Percentiles rank a stretch among this genome's conserved stretches.
These are phyloP conservation scores for Creontiades dilutus DNA, from an alignment of 2,888 invertebrate genomes.

Conservation along the genomic window DNA sequence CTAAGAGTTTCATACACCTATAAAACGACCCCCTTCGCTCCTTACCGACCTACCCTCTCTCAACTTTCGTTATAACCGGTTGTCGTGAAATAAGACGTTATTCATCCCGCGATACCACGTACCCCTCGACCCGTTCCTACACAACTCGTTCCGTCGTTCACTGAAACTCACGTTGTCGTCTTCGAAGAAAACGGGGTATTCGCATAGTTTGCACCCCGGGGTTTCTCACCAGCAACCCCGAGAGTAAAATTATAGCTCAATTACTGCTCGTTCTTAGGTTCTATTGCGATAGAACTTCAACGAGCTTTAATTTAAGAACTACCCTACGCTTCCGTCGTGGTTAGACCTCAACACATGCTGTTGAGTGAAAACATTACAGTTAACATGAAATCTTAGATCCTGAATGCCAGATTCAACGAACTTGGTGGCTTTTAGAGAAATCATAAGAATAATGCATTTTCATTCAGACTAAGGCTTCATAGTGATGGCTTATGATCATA, in stretches of 20 bases:
- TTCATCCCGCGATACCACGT: constrained; percentile 34
- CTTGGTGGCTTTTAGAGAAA: too few relatives aligned
- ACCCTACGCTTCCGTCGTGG: neutral
- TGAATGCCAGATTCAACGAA: too few relatives aligned
- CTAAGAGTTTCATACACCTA: constrained; percentile 70
- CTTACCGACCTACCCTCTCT: neutral
- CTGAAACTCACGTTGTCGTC: neutral
- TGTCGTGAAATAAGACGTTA: constrained; percentile 64
- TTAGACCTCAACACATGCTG: too few relatives aligned
- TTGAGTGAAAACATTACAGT: too few relatives aligned
- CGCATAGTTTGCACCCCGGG: constrained; percentile 27
- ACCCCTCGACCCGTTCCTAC: neutral
- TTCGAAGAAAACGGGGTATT: constrained; percentile 11
- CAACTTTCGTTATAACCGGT: constrained; percentile 69
- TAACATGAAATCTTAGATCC: too few relatives aligned
- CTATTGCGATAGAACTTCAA: neutral
- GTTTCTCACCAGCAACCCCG: constrained; percentile 11
- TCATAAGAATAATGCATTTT: too few relatives aligned
- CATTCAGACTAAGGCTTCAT: too few relatives aligned
- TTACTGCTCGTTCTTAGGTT: constrained; percentile 32
- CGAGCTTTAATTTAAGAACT: neutral
- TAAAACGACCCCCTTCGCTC: constrained; percentile 57
- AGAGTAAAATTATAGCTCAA: constrained; percentile 62
- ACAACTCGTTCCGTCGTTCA: neutral
- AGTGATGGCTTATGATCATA: too few relatives aligned